Evolutionary conservation across 2,113 vertebrate species (phyloP).

Genomic region (Rhadina sibilatrix): DNA sequence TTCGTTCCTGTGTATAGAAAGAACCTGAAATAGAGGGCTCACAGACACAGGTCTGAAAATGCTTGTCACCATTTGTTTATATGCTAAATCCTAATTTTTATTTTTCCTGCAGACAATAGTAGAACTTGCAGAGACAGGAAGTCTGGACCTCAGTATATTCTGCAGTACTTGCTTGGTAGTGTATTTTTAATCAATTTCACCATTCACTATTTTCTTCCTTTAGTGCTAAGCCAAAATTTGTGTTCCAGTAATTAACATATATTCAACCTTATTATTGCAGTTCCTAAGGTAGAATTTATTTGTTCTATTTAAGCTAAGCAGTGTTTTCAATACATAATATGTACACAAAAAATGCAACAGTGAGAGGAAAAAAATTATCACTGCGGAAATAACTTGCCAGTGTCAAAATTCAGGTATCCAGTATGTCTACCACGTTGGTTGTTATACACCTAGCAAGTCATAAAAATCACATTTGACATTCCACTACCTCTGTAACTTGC

Average conservation of each 20-base stretch:
- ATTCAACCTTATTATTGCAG: not conserved
- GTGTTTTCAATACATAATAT: not conserved
- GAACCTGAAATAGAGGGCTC: not conserved
- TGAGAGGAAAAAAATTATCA: not conserved
- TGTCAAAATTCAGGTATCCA: not conserved
- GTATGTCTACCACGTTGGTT: not conserved
- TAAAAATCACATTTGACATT: not conserved
- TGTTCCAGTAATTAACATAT: not conserved
- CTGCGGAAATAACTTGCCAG: not conserved
- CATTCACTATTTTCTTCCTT: not conserved
- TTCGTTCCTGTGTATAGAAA: not conserved
- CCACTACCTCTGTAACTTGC: not conserved
- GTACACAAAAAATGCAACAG: not conserved
- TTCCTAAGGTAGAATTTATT: not conserved
- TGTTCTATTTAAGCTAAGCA: not conserved
- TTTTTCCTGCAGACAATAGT: slow-evolving; percentile 87
- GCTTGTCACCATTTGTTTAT: not conserved
- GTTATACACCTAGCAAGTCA: not conserved
- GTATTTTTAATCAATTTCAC: not conserved
- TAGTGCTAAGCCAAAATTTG: not conserved
- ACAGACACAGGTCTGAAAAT: not conserved
- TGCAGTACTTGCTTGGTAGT: slow-evolving; percentile 99
- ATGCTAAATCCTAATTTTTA: not conserved
- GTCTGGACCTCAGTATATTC: slow-evolving; percentile 98
- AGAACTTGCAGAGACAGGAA: slow-evolving; percentile 96